These are phyloP conservation scores for Papilio dardanus DNA, from an alignment of 1,140 invertebrate genomes.

Conservation along the genomic window DNA sequence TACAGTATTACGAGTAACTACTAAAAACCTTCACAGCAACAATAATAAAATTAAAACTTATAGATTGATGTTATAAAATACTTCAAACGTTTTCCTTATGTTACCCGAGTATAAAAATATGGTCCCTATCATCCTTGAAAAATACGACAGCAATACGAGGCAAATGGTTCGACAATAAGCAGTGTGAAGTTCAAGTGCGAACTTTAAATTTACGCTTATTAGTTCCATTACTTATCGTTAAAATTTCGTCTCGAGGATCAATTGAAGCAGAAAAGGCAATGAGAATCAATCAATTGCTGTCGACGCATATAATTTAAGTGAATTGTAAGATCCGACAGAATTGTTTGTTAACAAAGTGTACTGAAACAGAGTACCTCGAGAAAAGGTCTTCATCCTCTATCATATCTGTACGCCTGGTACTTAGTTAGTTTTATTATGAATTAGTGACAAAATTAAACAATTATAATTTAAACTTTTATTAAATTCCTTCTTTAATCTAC, in stretches of 20 bases:
- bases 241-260: background rate
- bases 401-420: no score
- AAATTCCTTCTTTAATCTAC: no score
- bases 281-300: constrained; percentile 30
- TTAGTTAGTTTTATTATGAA: no score
- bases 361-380: no score
- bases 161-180: background rate
- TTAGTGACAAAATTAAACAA: no score
- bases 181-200: background rate
- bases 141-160: background rate
- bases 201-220: constrained; percentile 8
- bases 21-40: background rate
- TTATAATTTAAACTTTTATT: no score
- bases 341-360: constrained; percentile 5
- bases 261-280: constrained; percentile 20
- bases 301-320: constrained; percentile 23
- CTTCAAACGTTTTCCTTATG: no score
- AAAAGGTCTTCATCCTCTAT: no score
- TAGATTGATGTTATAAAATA: background rate
- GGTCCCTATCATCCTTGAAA: no score
- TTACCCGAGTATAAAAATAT: background rate
- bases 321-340: constrained; percentile 8
- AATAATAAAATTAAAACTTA: background rate
- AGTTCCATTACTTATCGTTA: constrained; percentile 14
- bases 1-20: no score